Evolutionary conservation across 2,888 invertebrate species (phyloP).

Genomic region (Calameuta filiformis): DNA sequence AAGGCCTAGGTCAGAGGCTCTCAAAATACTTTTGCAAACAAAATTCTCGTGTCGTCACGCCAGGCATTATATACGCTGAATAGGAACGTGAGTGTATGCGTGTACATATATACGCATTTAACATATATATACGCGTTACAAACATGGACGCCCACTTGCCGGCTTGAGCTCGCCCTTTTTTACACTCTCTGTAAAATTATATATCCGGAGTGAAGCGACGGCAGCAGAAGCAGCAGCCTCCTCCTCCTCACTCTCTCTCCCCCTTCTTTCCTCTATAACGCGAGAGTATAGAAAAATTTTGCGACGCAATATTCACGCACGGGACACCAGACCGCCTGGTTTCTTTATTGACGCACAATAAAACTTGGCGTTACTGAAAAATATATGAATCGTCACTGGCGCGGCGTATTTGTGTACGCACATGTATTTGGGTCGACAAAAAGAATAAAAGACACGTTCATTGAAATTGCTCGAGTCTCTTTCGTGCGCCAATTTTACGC

Average conservation of each 20-base stretch:
- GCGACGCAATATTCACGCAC: conserved; percentile 1
- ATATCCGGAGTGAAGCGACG: background rate
- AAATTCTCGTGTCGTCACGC: background rate
- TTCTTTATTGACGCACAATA: background rate
- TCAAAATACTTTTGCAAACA: conserved; percentile 1
- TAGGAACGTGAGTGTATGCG: too few species aligned
- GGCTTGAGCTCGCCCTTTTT: background rate
- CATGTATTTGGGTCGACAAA: background rate
- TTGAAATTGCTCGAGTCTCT: background rate
- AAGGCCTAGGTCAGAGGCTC: conserved; percentile 5
- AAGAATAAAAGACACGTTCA: background rate
- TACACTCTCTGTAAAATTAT: conserved; percentile 1
- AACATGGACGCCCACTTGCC: background rate
- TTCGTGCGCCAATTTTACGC: background rate
- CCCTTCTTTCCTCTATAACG: background rate
- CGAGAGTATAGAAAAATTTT: background rate
- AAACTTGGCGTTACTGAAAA: background rate
- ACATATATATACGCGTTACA: background rate
- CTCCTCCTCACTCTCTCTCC: background rate
- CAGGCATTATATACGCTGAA: background rate
- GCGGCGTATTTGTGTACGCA: background rate
- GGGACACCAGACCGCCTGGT: background rate
- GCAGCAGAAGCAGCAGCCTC: background rate
- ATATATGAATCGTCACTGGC: background rate
- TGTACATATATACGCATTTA: too few species aligned